These are phyloP conservation scores for Clarias pachynema DNA, from an alignment of 2,797 vertebrate species.

Conservation along the genomic window DNA sequence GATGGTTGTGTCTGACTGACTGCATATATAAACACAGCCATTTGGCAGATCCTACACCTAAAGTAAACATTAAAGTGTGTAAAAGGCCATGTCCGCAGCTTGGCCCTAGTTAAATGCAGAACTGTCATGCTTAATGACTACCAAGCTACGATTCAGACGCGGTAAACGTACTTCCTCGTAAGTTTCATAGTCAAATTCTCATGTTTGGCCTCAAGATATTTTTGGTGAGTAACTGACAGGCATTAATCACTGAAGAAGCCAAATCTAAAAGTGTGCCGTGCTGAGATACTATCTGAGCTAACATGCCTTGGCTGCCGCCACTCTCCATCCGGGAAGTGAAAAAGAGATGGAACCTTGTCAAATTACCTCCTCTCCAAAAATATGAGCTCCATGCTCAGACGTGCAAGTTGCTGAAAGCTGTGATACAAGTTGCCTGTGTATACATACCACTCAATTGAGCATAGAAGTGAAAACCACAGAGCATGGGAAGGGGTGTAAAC, in stretches of 20 bases:
- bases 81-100: background rate
- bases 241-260: conserved; percentile 34
- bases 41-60: background rate
- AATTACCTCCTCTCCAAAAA: conserved; percentile 24
- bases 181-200: conserved; percentile 5
- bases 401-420: conserved; percentile 1
- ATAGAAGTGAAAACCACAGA: background rate
- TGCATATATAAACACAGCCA: background rate
- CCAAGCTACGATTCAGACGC: background rate
- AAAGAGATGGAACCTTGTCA: conserved; percentile 26
- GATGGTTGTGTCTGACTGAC: background rate
- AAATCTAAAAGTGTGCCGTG: background rate
- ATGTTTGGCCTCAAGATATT: conserved; percentile 23
- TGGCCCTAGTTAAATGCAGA: background rate
- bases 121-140: background rate
- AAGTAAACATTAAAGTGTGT: background rate
- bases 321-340: conserved; percentile 25
- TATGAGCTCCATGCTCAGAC: conserved; percentile 37
- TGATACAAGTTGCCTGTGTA: background rate
- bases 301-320: conserved; percentile 23
- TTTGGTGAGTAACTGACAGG: conserved; percentile 4
- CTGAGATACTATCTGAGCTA: conserved; percentile 37
- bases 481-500: conserved; percentile 9
- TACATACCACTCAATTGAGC: conserved; percentile 17
- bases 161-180: background rate